Evolutionary conservation across 2,113 vertebrate species (phyloP).

Genomic region (Calypte anna): DNA sequence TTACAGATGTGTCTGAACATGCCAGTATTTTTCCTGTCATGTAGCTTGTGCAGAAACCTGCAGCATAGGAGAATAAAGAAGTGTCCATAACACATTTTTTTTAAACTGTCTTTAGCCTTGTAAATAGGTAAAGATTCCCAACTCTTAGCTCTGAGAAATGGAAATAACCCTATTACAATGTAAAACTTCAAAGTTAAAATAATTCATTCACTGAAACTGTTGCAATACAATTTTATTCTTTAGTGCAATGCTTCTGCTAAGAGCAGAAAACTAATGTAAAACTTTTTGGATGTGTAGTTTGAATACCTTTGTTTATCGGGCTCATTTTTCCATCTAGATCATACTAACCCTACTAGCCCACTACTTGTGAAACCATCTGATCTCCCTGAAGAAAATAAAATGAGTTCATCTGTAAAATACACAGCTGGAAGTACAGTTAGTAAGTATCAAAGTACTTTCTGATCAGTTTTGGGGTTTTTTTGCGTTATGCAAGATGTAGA

Average conservation of each 20-base stretch:
- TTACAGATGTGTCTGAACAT: not conserved
- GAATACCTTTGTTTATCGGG: not conserved
- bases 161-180: not conserved
- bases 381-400: slow-evolving; percentile 90
- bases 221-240: not conserved
- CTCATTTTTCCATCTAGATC: slow-evolving; percentile 79
- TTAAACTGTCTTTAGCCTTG: not conserved
- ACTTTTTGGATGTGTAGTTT: not conserved
- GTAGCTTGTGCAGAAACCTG: not conserved
- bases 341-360: slow-evolving; percentile 93
- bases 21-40: not conserved
- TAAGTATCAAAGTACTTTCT: slow-evolving; percentile 72
- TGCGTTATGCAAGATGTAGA: not conserved
- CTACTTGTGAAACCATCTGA: slow-evolving; percentile 90
- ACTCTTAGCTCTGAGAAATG: not conserved
- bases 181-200: not conserved
- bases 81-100: not conserved
- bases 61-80: not conserved
- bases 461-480: not conserved
- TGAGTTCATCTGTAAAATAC: slow-evolving; percentile 91
- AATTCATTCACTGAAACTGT: not conserved
- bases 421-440: slow-evolving; percentile 89
- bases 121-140: not conserved
- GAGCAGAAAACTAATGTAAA: not conserved
- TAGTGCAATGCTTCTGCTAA: not conserved